These are phyloP conservation scores for Danionella cerebrum DNA, from an alignment of 2,113 vertebrate species.

Conservation along the genomic window DNA sequence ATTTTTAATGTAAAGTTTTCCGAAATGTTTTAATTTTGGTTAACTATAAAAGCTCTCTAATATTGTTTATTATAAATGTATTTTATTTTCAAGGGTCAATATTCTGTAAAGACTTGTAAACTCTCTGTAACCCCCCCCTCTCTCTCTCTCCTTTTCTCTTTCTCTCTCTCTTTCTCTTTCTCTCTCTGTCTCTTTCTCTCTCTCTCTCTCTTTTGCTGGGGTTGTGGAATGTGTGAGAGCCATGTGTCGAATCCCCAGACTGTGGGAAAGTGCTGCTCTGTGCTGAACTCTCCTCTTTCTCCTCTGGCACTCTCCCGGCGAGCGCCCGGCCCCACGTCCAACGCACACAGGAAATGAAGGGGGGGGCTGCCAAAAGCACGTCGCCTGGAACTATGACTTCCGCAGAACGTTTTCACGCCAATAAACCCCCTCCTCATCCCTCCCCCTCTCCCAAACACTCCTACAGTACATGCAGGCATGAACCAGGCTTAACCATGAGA, in stretches of 20 bases:
- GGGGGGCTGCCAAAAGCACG: constrained; percentile 70
- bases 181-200: no score
- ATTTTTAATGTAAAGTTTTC: no score
- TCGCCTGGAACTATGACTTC: constrained; percentile 70
- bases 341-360: constrained; percentile 69
- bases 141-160: constrained; percentile 33
- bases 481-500: no score
- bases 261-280: constrained; percentile 98
- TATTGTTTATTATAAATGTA: no score
- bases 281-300: constrained; percentile 64
- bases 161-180: no score
- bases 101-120: no score
- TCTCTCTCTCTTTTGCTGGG: no score
- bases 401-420: constrained; percentile 67
- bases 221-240: constrained; percentile 94
- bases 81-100: no score
- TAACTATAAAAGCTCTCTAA: no score
- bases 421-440: constrained; percentile 35
- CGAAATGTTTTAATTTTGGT: no score
- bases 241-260: constrained; percentile 96
- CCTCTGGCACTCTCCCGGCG: constrained; percentile 72
- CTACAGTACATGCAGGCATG: constrained; percentile 19
- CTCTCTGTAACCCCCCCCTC: background rate
- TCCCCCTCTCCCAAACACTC: constrained; percentile 3
- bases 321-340: constrained; percentile 73